Conservation (phyloP, 2,797 vertebrate species). For the Clangula hyemalis region DNA sequence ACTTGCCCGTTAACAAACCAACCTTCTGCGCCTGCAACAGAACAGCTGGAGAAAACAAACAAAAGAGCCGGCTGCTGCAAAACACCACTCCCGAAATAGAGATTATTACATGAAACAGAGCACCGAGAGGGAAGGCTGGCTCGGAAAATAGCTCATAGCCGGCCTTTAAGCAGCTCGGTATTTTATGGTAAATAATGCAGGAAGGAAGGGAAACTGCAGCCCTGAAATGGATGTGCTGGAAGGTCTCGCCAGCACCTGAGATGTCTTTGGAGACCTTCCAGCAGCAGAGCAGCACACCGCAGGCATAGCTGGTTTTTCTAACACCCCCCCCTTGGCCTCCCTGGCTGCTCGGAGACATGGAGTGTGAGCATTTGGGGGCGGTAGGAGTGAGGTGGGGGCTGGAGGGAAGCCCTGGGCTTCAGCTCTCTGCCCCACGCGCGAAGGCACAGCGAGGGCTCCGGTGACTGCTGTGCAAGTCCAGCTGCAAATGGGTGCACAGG, state of each 20-base stretch:
- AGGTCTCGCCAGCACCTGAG: slow-evolving; percentile 14
- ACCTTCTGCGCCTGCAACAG: not conserved
- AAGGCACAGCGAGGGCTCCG: not conserved
- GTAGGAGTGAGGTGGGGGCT: not conserved
- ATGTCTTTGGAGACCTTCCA: slow-evolving; percentile 31
- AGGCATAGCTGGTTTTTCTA: not conserved
- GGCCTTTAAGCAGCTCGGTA: not conserved
- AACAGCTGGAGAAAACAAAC: slow-evolving; percentile 8
- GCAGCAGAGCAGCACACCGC: not conserved
- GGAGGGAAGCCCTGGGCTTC: not conserved
- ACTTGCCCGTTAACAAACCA: not conserved
- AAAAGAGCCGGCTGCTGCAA: slow-evolving; percentile 36
- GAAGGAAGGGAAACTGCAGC: slow-evolving; percentile 57
- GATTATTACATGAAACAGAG: slow-evolving; percentile 37
- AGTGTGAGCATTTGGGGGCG: not conserved
- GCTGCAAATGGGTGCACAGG: not conserved
- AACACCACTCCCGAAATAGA: slow-evolving; percentile 47
- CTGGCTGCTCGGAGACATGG: not conserved
- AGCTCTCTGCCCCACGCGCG: not conserved
- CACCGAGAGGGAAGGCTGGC: slow-evolving; percentile 5
- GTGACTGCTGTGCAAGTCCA: not conserved
- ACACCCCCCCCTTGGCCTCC: not conserved
- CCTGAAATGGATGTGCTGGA: slow-evolving; percentile 52
- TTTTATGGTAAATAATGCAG: slow-evolving; percentile 62
- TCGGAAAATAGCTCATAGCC: slow-evolving; percentile 49